These are phyloP conservation scores for Xenentodon cancila DNA, from an alignment of 2,797 vertebrate genomes.

Conservation along the genomic window DNA sequence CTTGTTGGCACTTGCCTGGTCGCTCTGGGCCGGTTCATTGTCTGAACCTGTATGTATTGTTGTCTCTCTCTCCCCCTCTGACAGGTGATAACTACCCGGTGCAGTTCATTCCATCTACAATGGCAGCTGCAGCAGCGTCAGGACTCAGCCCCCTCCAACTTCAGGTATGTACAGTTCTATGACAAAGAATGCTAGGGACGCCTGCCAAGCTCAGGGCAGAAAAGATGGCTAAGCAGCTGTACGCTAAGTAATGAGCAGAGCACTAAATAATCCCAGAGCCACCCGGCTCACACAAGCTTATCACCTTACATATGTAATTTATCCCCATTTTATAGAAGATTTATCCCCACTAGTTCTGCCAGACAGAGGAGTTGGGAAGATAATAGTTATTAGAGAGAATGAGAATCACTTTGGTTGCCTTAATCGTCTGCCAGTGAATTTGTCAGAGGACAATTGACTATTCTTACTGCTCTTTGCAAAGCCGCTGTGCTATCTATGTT, in stretches of 20 bases:
- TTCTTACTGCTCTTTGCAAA: conserved; percentile 32
- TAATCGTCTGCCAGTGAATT: conserved; percentile 69
- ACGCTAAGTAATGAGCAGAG: conserved; percentile 93
- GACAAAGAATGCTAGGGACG: conserved; percentile 89
- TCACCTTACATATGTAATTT: conserved; percentile 88
- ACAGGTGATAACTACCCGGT: conserved; percentile 99
- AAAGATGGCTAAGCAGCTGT: conserved; percentile 93
- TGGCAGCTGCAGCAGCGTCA: conserved; percentile 99
- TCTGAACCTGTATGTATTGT: conserved; percentile 99
- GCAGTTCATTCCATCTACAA: conserved; percentile 99
- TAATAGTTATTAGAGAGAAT: conserved; percentile 78
- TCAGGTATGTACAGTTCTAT: conserved; percentile 96
- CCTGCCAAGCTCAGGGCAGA: conserved; percentile 87
- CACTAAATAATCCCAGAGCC: conserved; percentile 90
- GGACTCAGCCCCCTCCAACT: conserved; percentile 99
- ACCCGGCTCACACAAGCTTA: conserved; percentile 85
- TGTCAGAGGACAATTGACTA: conserved; percentile 57
- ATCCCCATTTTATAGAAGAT: conserved; percentile 74
- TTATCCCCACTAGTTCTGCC: conserved; percentile 65
- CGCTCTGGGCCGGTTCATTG: conserved; percentile 90
- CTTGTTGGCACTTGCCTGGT: conserved; percentile 93
- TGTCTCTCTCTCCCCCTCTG: conserved; percentile 80
- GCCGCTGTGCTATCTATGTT: conserved; percentile 13
- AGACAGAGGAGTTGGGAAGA: conserved; percentile 66
- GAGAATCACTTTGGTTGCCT: conserved; percentile 62